Base-by-base conservation (phyloP, 1,140 invertebrate genomes). In the Pissodes strobi region DNA sequence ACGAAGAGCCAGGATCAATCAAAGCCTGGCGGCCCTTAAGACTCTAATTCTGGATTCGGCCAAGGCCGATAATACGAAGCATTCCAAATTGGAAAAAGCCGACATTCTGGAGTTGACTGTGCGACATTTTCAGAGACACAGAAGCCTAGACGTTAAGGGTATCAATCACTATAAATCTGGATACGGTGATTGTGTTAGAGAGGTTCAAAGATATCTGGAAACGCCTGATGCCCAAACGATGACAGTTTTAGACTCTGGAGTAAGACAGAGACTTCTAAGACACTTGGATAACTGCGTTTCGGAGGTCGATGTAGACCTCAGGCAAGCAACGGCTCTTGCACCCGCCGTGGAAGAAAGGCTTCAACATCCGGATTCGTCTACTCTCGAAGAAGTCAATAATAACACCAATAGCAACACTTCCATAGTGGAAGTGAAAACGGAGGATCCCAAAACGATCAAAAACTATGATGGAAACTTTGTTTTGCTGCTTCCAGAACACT, bases 71-170 rank as follows among this genome's bases (percentile, higher is more conserved):
- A 88, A 85, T 75, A 86, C 83, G 39, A 89, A 89, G 73, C 88
- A 90, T 74, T 88, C 88, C 37, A 90, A 90, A 79, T 80, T 96
- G 69, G 94, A 96, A 79, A 97, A 97, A 79, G 94, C 94, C 12
- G 94, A 96, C 78, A 95, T 97, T 69, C 80, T 97, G 41, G 94
- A 97, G 78, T 83, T 96, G 77, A 95, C 94, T 0, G 93, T 96
- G 12, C 84, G 92, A 67, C 91, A 95, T 77, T 85, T 96, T 56
- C 90, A 92, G 71, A 79, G 87, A 64, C 87, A 89, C 73, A 83
- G 87, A 68, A 86, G 85, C 67, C 77, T 88, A 1, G 85, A 85
- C 52, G 83, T 85, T 68, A 83, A 84, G 30, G 86, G 78, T 74
- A 82, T 83, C 5, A 81, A 82, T 61, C 82, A 82, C 70, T 84